Evolutionary conservation across 2,888 invertebrate genomes (phyloP).

Genomic region (Dilophus febrilis): DNA sequence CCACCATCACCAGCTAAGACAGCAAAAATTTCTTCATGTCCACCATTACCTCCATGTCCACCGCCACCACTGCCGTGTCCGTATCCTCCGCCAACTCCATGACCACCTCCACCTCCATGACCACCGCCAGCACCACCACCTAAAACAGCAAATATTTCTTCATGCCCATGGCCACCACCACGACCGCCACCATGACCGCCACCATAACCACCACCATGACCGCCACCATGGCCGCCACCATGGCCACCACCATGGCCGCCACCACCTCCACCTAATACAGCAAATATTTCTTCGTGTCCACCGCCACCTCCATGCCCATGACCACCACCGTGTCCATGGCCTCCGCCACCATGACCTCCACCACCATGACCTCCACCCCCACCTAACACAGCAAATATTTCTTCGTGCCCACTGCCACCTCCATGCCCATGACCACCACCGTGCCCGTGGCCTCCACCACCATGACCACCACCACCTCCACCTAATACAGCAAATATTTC

Average conservation of each 20-base stretch:
- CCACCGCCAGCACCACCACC: not conserved
- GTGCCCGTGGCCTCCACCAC: not conserved
- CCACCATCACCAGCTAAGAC: not conserved
- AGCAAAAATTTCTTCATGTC: not conserved
- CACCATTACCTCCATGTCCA: not conserved
- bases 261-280: not conserved
- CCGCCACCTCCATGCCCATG: not conserved
- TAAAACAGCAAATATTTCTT: not conserved
- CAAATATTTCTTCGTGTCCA: not conserved
- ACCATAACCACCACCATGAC: not conserved
- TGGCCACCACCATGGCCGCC: not conserved
- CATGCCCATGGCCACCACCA: not conserved
- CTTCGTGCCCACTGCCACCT: not conserved
- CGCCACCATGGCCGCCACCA: not conserved
- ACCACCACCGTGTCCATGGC: not conserved
- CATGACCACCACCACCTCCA: not conserved
- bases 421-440: not conserved
- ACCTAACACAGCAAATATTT: not conserved
- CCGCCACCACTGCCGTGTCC: conserved; percentile 2
- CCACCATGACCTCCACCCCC: not conserved
- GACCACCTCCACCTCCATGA: not conserved
- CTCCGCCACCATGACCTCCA: not conserved
- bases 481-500: not conserved
- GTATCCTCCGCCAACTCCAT: not conserved
- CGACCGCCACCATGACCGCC: not conserved